A percentile compares a stretch with the other conserved stretches of the same genome.
Conservation (phyloP, 1,140 invertebrate species). For the Drosophila kohkoa region DNA sequence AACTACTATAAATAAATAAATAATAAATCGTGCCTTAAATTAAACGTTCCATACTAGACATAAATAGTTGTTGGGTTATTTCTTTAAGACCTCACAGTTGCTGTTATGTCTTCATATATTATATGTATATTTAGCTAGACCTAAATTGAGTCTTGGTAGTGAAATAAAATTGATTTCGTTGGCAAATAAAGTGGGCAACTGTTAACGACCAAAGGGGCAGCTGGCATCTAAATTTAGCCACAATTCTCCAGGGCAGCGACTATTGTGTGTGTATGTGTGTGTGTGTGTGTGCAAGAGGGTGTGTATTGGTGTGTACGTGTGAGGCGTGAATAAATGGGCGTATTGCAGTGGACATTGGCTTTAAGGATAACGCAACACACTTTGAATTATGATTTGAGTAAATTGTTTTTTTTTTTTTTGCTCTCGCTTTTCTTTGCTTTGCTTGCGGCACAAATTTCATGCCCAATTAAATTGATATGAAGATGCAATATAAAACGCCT, state of each 20-base stretch:
- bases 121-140: not conserved
- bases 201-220: constrained; percentile 6
- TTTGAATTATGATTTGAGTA: constrained; percentile 9
- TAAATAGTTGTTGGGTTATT: too few species aligned
- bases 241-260: constrained; percentile 10
- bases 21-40: too few species aligned
- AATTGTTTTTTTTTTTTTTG: constrained; percentile 12
- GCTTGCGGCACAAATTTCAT: constrained; percentile 39
- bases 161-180: constrained; percentile 34
- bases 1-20: too few species aligned
- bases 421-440: too few species aligned
- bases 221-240: constrained; percentile 30
- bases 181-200: constrained; percentile 6
- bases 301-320: not conserved
- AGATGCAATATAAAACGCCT: constrained; percentile 12
- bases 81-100: too few species aligned
- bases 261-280: not conserved
- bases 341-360: constrained; percentile 6
- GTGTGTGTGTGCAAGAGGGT: not conserved
- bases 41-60: too few species aligned
- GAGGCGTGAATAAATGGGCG: constrained; percentile 1
- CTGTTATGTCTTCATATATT: too few species aligned
- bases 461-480: constrained; percentile 63
- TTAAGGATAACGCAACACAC: constrained; percentile 14
- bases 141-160: not conserved